Conservation (phyloP, 2,888 invertebrate species). For the Oscheius sp. region DNA sequence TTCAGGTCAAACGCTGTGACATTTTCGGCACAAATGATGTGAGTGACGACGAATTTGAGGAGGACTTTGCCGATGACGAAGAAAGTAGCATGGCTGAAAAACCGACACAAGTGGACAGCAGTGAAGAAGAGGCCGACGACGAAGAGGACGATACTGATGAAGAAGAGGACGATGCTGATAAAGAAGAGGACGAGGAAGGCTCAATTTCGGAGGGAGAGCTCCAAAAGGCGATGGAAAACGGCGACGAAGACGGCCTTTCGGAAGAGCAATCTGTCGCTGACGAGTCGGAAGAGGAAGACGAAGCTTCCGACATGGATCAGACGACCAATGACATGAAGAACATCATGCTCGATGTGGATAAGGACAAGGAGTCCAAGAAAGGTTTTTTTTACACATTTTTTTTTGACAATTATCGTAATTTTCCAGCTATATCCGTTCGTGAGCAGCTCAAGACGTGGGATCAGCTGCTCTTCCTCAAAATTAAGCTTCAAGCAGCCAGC, state of each 20-base stretch:
- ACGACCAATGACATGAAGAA: constrained; percentile 30
- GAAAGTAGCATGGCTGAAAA: constrained; percentile 16
- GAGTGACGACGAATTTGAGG: constrained; percentile 30
- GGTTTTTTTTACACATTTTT: constrained; percentile 20
- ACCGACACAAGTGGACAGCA: constrained; percentile 12
- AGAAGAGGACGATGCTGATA: constrained; percentile 20
- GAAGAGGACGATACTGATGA: constrained; percentile 13
- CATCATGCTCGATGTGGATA: constrained; percentile 15
- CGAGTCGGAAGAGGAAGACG: constrained; percentile 36
- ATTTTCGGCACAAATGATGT: constrained; percentile 45
- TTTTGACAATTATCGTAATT: background rate
- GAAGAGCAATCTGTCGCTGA: constrained; percentile 35
- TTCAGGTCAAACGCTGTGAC: constrained; percentile 45
- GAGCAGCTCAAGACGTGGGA: constrained; percentile 64
- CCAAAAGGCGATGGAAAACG: constrained; percentile 8
- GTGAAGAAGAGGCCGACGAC: constrained; percentile 4
- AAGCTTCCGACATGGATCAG: constrained; percentile 30
- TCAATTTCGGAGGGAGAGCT: constrained; percentile 24
- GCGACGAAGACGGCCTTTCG: background rate
- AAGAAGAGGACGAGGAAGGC: constrained; percentile 11
- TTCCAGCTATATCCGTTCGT: constrained; percentile 54
- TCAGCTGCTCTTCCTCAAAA: constrained; percentile 58
- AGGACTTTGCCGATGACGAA: constrained; percentile 25
- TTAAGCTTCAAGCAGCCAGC: constrained; percentile 58
- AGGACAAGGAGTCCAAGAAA: constrained; percentile 37